Base-by-base conservation (phyloP, 1,140 invertebrate genomes). In the Bombus breviceps region DNA sequence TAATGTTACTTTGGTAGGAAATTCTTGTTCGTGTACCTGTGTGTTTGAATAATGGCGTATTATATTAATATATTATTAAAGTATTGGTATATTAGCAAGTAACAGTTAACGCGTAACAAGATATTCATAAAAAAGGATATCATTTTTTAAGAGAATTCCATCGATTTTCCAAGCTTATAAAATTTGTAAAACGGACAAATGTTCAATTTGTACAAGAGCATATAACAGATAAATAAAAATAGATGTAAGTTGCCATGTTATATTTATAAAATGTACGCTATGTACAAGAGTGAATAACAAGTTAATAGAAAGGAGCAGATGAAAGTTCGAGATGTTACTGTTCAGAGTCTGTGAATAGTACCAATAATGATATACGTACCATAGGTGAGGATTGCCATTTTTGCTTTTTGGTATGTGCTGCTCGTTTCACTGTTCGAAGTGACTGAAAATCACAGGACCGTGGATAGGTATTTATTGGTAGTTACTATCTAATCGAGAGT, bases 401-500 rank as follows among this genome's bases (percentile, higher is more conserved):
- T 64, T 57, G 1, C 0, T 53, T 53, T 8, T 53, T 53, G 47
- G 6, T 79, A 37, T 22, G n/a, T 62, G 57, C 28, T 73, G n/a
- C 10, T 62, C 28, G 68, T 72, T 72, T 62, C n/a, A 25, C 59
- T 28, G 15, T 43, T 8, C 66, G 12, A 59, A 74, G 9, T 18
- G 43, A 71, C 25, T 86, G 64, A 64, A 41, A 32, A n/a, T 59
- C 39, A 32, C 2, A 10, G 25, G 57, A 37, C 0, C 8, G 3
- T 25, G 64, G 8, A 1, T 25, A 43, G n/a, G 12, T 92, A 88
- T 92, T 87, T 92, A 92, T 88, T 82, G 37, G 0, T 1, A 13
- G 43, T 13, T 62, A 78, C 28, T 91, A 92, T 92, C 91, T 92
- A 91, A 92, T 92, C 91, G 43, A 81, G 68, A 62, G 81, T 69